phyloP scores from a whole-genome alignment of 2,797 vertebrate genomes.

The Macrochelys suwanniensis region DNA sequence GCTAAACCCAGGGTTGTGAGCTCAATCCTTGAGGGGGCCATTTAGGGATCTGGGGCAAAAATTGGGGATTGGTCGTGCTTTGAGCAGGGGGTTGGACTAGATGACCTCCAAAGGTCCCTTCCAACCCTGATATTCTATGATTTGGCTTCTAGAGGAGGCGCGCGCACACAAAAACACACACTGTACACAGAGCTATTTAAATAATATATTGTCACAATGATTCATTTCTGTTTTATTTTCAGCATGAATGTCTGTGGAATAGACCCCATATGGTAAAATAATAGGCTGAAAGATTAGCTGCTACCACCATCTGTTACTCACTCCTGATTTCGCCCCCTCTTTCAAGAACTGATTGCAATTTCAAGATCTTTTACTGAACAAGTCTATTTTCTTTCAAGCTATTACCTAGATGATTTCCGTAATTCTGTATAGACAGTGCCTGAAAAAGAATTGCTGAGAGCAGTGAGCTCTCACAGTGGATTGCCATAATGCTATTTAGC shows the following conservation, averaged over 20 bases:
- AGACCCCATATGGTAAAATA: slow-evolving; percentile 74
- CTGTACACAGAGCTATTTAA: slow-evolving; percentile 46
- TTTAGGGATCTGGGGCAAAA: too few relatives aligned
- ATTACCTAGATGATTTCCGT: slow-evolving; percentile 58
- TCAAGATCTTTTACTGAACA: slow-evolving; percentile 63
- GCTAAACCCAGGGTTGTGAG: too few relatives aligned
- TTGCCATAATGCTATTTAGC: slow-evolving; percentile 53
- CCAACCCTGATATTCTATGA: not conserved
- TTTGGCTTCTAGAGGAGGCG: slow-evolving; percentile 49
- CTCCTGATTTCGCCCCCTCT: slow-evolving; percentile 45
- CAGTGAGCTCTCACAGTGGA: not conserved
- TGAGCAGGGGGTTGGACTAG: too few relatives aligned
- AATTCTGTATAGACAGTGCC: slow-evolving; percentile 57
- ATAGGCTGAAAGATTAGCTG: slow-evolving; percentile 64
- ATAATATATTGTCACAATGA: slow-evolving; percentile 58
- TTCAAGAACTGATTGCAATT: slow-evolving; percentile 74
- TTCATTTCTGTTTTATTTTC: slow-evolving; percentile 66
- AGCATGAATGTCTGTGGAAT: slow-evolving; percentile 61
- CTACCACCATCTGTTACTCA: slow-evolving; percentile 69
- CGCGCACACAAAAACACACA: too few relatives aligned
- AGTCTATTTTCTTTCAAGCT: slow-evolving; percentile 73
- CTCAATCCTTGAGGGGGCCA: too few relatives aligned
- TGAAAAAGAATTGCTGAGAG: slow-evolving; percentile 64
- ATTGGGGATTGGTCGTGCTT: too few relatives aligned
- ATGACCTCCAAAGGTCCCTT: too few relatives aligned